Percentiles rank a stretch among this genome's conserved stretches.
Evolutionary conservation across 1,140 invertebrate species (phyloP).

Genomic region (Meloidogyne exigua): DNA sequence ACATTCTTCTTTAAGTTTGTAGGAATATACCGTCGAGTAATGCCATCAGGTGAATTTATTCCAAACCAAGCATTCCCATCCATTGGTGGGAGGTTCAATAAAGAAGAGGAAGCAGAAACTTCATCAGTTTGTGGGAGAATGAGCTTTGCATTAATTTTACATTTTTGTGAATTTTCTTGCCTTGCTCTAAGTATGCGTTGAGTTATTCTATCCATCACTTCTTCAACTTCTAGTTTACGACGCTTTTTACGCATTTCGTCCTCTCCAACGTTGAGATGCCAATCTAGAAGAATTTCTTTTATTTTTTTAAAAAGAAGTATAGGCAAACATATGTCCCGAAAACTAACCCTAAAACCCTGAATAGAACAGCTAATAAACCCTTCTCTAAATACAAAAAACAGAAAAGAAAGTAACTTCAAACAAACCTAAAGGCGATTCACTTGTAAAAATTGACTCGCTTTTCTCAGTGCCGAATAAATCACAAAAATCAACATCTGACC

Average conservation of each 20-base stretch:
- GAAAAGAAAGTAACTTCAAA: background rate
- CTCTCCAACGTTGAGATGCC: constrained; percentile 25
- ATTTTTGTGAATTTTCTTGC: background rate
- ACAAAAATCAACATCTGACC: background rate
- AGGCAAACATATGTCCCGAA: too few species aligned
- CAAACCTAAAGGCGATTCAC: constrained; percentile 20
- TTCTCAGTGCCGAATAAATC: background rate
- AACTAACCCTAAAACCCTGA: too few species aligned
- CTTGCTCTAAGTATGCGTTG: constrained; percentile 6
- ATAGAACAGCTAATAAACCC: too few species aligned
- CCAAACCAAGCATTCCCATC: constrained; percentile 25
- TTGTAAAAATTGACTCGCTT: background rate
- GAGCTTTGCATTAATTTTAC: background rate
- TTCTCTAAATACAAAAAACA: too few species aligned
- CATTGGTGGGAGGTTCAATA: constrained; percentile 23
- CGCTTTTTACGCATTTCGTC: constrained; percentile 9
- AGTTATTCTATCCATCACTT: constrained; percentile 3
- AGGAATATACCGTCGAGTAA: constrained; percentile 15
- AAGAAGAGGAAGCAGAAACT: background rate
- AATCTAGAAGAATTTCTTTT: constrained; percentile 1
- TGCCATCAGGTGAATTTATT: constrained; percentile 26
- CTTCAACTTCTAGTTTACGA: constrained; percentile 16
- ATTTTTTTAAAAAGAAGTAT: too few species aligned
- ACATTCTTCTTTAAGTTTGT: background rate
- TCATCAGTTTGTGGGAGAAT: background rate